Base-by-base conservation (phyloP, 2,113 vertebrate species). In the Syrrhaptes paradoxus region DNA sequence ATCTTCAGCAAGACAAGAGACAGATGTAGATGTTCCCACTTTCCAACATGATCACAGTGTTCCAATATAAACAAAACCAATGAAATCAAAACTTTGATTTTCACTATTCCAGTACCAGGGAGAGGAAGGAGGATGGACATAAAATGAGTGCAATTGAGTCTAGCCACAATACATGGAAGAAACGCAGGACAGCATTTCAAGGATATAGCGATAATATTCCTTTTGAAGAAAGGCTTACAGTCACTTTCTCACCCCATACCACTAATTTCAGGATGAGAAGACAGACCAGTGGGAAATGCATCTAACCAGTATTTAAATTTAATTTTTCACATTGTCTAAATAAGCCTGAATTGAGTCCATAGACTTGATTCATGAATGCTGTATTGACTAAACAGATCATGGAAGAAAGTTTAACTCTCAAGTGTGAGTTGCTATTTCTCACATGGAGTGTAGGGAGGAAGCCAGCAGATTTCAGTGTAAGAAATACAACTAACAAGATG, bases 311-410 rank as follows among this genome's bases (percentile, higher is more conserved):
- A 72, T 51, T 94, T 78, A 95, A 95, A 82, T 86, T 92, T 7
- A 89, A 46, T 72, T 90, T 96, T 79, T 51, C 80, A 78, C 79
- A 95, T 93, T 96, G 63, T 49, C 77, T 87, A 93, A 91, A 5
- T 66, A 90, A 89, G 28, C 61, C 34, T 45, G 62, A 95, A 93
- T 55, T 75, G 66, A 96, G 75, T 92, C 89, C 54, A 54, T 17
- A 96, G 89, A 92, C 76, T 97, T 91, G 94, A 93, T 96, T 97
- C 94, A 97, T 88, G 92, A 97, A 95, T 62, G 57, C 84, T 96
- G 89, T 80, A 90, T 94, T 95, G 96, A 94, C 90, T 93, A n/a
- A 85, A 87, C 43, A 52, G 80, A 76, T 92, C 17, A 91, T 5
- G 19, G 41, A 85, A 89, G 22, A 38, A 89, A 90, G 78, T 78